phyloP scores from a whole-genome alignment of 2,113 vertebrate genomes.

The Myotis davidii region DNA sequence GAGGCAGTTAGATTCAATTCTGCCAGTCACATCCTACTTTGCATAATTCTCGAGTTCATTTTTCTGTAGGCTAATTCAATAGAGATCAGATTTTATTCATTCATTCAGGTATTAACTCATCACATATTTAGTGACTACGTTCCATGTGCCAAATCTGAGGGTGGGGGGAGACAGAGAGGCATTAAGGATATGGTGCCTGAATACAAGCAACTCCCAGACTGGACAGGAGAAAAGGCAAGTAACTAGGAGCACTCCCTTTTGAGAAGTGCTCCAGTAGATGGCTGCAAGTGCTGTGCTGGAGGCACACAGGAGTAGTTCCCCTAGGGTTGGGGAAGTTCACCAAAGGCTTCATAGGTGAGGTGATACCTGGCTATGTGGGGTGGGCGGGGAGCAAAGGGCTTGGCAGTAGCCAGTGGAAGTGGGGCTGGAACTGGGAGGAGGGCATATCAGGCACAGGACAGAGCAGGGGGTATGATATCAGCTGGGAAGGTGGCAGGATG shows the following conservation, averaged over 20 bases:
- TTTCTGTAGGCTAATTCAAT: neutral
- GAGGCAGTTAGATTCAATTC: neutral
- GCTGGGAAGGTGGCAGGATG: neutral
- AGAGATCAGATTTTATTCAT: conserved; percentile 40
- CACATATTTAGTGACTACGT: neutral
- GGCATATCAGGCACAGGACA: neutral
- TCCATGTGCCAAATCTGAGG: neutral
- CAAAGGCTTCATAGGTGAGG: neutral
- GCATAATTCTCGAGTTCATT: neutral
- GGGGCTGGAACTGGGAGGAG: neutral
- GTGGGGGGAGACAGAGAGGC: neutral
- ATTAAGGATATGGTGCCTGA: neutral
- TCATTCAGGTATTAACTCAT: neutral
- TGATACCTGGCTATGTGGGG: neutral
- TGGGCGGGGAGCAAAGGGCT: neutral
- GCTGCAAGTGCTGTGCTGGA: neutral
- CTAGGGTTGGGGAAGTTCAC: neutral
- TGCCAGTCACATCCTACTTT: neutral
- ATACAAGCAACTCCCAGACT: neutral
- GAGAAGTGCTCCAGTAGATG: neutral
- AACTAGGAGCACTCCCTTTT: neutral
- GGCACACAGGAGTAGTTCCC: neutral
- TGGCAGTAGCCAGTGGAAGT: neutral
- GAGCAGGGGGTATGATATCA: neutral
- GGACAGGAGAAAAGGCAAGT: neutral